These are phyloP conservation scores for Conger conger DNA, from an alignment of 2,113 vertebrate genomes.

Conservation along the genomic window DNA sequence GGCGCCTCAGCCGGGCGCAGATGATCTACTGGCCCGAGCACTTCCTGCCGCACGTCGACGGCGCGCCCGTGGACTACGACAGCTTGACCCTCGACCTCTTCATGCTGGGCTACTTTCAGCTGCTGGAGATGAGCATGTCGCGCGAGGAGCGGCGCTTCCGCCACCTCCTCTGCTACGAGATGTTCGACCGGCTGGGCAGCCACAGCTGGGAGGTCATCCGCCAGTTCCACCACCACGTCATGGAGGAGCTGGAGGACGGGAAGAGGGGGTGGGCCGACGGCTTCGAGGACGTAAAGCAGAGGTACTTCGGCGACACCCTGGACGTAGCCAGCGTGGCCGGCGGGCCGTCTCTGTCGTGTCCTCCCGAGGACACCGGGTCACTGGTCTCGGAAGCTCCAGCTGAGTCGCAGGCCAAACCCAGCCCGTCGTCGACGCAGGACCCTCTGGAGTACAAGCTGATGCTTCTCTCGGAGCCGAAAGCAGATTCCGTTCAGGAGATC, in stretches of 20 bases:
- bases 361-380: conserved; percentile 45
- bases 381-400: conserved; percentile 15
- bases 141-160: conserved; percentile 88
- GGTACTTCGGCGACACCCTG: conserved; percentile 78
- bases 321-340: conserved; percentile 56
- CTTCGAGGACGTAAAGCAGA: conserved; percentile 86
- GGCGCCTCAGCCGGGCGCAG: conserved; percentile 71
- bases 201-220: conserved; percentile 88
- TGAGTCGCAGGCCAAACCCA: conserved; percentile 34
- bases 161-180: conserved; percentile 94
- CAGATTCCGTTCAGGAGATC: conserved; percentile 77
- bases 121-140: conserved; percentile 94
- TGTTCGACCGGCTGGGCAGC: conserved; percentile 92
- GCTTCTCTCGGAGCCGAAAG: conserved; percentile 40
- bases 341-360: conserved; percentile 41
- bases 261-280: conserved; percentile 81
- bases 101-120: conserved; percentile 97
- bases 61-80: conserved; percentile 77
- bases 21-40: conserved; percentile 94
- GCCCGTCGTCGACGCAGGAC: conserved; percentile 31
- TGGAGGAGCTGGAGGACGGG: conserved; percentile 82
- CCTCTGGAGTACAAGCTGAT: conserved; percentile 38
- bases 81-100: conserved; percentile 92
- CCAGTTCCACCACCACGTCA: conserved; percentile 83
- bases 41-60: conserved; percentile 84